Conservation (phyloP, 2,113 vertebrate species). For the Triplophysa tibetana region DNA sequence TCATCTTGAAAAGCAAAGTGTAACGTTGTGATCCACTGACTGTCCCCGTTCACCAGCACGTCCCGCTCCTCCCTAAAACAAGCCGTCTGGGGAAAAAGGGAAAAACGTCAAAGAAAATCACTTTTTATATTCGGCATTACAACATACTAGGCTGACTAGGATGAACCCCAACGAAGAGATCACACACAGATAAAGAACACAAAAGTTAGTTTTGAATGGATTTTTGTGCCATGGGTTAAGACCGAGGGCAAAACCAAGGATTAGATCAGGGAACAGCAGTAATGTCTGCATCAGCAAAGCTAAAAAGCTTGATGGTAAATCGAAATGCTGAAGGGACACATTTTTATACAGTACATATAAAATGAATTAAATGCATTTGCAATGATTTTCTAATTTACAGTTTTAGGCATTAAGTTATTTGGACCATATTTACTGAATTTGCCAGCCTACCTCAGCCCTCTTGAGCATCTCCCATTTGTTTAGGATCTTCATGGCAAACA, state of each 20-base stretch:
- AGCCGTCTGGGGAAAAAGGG: constrained; percentile 80
- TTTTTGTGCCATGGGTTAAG: constrained; percentile 46
- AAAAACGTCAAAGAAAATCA: constrained; percentile 20
- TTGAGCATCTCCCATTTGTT: constrained; percentile 99
- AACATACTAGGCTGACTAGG: too few relatives aligned
- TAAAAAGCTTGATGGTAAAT: neutral
- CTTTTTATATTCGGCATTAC: too few relatives aligned
- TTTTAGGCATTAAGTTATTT: neutral
- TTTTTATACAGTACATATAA: constrained; percentile 8
- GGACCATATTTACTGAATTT: neutral
- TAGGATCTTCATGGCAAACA: constrained; percentile 98
- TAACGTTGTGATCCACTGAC: constrained; percentile 97
- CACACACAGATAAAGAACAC: too few relatives aligned
- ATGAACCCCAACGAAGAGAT: too few relatives aligned
- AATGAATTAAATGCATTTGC: neutral
- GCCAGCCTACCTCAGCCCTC: constrained; percentile 87
- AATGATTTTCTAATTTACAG: neutral
- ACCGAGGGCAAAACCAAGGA: constrained; percentile 12
- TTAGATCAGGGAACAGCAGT: neutral
- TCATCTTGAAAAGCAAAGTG: constrained; percentile 99
- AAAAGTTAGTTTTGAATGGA: constrained; percentile 1
- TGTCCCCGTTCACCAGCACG: constrained; percentile 93
- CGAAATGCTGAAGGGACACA: neutral
- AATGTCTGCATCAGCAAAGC: neutral
- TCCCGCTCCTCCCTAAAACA: constrained; percentile 98